A percentile compares a stretch with the other conserved stretches of the same genome.
These are phyloP conservation scores for Anagrus nilaparvatae DNA, from an alignment of 1,140 invertebrate genomes.

Conservation along the genomic window DNA sequence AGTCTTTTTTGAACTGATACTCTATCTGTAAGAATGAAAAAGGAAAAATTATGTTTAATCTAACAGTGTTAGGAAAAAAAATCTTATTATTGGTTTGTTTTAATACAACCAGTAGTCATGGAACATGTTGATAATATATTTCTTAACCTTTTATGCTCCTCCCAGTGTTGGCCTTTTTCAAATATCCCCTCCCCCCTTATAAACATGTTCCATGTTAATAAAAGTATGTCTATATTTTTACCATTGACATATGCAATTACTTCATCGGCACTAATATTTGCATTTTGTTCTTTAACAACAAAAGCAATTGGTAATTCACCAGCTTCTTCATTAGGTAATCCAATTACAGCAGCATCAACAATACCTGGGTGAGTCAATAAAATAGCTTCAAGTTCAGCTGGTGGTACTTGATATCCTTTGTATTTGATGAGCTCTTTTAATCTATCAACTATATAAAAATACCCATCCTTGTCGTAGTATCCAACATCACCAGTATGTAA, in stretches of 20 bases:
- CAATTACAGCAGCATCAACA: slow-evolving; percentile 61
- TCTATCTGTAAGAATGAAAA: slow-evolving; percentile 24
- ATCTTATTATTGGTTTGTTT: too few relatives aligned
- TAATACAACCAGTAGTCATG: too few relatives aligned
- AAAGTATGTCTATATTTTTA: slow-evolving; percentile 18
- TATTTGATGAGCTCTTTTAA: slow-evolving; percentile 73
- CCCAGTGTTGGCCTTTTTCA: not conserved
- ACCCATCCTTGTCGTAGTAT: slow-evolving; percentile 54
- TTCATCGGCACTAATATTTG: slow-evolving; percentile 38
- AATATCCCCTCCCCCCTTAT: too few relatives aligned
- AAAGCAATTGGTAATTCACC: slow-evolving; percentile 65
- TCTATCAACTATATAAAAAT: slow-evolving; percentile 58
- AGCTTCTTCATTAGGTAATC: slow-evolving; percentile 49
- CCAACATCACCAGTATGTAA: slow-evolving; percentile 62
- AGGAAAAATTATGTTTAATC: slow-evolving; percentile 3
- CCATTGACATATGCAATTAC: slow-evolving; percentile 41
- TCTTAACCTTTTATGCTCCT: too few relatives aligned
- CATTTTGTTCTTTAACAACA: slow-evolving; percentile 46
- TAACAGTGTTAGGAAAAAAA: too few relatives aligned
- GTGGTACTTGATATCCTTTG: slow-evolving; percentile 45
- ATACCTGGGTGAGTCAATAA: slow-evolving; percentile 55
- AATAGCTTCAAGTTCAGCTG: slow-evolving; percentile 49
- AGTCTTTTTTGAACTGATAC: slow-evolving; percentile 40
- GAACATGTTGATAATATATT: too few relatives aligned
- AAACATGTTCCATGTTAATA: too few relatives aligned